These are phyloP conservation scores for Agrotis ipsilon DNA, from an alignment of 2,888 invertebrate species.

Conservation along the genomic window DNA sequence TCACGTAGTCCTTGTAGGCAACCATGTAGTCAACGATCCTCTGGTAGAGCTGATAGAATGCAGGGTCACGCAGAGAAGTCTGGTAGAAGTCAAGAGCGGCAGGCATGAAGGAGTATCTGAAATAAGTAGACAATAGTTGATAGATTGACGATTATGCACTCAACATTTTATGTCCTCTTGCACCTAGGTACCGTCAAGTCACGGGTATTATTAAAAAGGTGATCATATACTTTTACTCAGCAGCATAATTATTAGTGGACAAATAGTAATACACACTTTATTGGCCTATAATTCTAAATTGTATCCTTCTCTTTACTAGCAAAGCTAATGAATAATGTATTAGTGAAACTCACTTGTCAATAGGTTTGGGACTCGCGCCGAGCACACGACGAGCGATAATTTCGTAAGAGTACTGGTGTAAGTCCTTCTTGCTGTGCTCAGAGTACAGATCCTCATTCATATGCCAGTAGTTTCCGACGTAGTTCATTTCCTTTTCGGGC, in stretches of 20 bases:
- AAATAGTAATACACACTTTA: neutral
- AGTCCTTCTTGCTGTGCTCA: conserved; percentile 75
- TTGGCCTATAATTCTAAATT: too few relatives aligned
- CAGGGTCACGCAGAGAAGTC: conserved; percentile 93
- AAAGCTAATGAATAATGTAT: neutral
- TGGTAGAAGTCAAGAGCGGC: conserved; percentile 92
- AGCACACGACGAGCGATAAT: conserved; percentile 89
- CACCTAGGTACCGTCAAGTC: too few relatives aligned
- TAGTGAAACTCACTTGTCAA: conserved; percentile 73
- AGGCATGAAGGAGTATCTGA: conserved; percentile 86
- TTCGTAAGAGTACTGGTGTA: conserved; percentile 90
- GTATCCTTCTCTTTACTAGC: neutral
- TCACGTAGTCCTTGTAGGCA: conserved; percentile 91
- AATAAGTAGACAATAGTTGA: conserved; percentile 33
- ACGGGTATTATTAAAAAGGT: neutral
- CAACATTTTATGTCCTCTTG: too few relatives aligned
- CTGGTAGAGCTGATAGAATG: conserved; percentile 93
- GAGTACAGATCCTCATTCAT: conserved; percentile 89
- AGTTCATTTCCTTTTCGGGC: conserved; percentile 86
- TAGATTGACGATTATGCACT: neutral
- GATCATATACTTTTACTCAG: neutral
- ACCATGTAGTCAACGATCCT: conserved; percentile 90
- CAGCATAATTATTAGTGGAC: neutral
- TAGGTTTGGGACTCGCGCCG: conserved; percentile 74
- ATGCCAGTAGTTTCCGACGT: conserved; percentile 91